Evolutionary conservation across 2,888 invertebrate species (phyloP).

Genomic region (Tribolium freemani): DNA sequence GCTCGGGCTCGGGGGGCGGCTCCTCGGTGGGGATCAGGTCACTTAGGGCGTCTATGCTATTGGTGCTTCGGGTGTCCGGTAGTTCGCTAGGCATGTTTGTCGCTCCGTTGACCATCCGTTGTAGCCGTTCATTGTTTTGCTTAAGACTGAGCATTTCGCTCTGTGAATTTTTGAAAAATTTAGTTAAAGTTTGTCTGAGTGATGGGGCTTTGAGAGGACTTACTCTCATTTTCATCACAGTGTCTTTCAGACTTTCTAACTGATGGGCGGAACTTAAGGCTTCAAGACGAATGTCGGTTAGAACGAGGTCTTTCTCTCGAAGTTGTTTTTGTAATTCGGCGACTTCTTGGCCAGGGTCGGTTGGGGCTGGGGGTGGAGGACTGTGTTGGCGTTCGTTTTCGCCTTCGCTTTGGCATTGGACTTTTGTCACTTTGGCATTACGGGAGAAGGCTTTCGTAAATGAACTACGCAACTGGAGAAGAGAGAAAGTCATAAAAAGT

Average conservation of each 20-base stretch:
- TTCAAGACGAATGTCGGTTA: constrained; percentile 96
- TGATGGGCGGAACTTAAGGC: constrained; percentile 98
- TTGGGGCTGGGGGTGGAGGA: constrained; percentile 61
- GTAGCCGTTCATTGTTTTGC: constrained; percentile 95
- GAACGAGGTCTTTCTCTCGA: constrained; percentile 94
- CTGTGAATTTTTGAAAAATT: constrained; percentile 68
- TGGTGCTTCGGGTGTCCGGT: constrained; percentile 59
- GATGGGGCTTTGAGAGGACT: constrained; percentile 54
- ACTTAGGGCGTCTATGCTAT: constrained; percentile 65
- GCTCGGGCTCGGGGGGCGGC: constrained; percentile 64
- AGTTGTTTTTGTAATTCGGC: constrained; percentile 93
- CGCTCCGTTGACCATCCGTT: constrained; percentile 79
- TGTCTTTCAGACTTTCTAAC: constrained; percentile 95
- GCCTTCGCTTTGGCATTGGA: constrained; percentile 67
- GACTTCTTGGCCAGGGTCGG: constrained; percentile 72
- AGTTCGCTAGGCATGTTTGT: constrained; percentile 59
- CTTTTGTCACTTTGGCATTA: constrained; percentile 83
- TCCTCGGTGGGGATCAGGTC: constrained; percentile 65
- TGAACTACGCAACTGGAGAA: constrained; percentile 85
- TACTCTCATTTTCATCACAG: constrained; percentile 97
- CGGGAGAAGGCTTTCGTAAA: constrained; percentile 98
- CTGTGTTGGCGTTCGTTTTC: constrained; percentile 69
- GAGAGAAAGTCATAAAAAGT: constrained; percentile 36
- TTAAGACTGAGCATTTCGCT: constrained; percentile 97
- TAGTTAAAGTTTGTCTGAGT: not conserved